phyloP scores from a whole-genome alignment of 2,888 invertebrate genomes.

The Aleiodes alternator region DNA sequence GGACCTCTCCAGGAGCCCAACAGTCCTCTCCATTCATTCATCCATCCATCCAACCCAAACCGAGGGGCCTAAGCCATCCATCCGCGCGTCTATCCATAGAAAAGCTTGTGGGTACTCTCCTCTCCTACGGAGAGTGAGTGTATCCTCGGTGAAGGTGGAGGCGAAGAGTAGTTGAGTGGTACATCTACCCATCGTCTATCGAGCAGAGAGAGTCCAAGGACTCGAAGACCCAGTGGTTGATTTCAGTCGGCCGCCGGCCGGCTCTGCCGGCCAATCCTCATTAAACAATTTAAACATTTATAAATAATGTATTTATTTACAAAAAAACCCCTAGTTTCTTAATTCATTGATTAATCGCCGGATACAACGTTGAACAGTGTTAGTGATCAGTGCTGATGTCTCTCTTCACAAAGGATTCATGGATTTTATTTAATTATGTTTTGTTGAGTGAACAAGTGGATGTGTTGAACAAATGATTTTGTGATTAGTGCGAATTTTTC shows the following conservation, averaged over 20 bases:
- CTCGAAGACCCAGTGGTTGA: conserved; percentile 71
- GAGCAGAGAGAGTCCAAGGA: conserved; percentile 72
- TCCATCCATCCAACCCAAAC: conserved; percentile 64
- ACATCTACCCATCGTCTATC: conserved; percentile 71
- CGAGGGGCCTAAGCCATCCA: conserved; percentile 57
- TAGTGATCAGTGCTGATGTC: conserved; percentile 7
- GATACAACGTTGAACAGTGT: conserved; percentile 9
- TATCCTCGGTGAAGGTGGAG: conserved; percentile 70
- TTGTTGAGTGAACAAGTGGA: conserved; percentile 22
- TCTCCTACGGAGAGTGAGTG: conserved; percentile 62
- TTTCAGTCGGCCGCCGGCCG: conserved; percentile 75
- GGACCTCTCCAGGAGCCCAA: conserved; percentile 75
- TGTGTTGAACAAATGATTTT: neutral
- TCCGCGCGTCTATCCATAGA: conserved; percentile 65
- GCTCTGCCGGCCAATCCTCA: conserved; percentile 72
- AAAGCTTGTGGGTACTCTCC: conserved; percentile 50
- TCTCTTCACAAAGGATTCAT: neutral
- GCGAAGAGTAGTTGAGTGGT: conserved; percentile 70
- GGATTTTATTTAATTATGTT: too few species aligned
- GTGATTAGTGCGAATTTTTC: neutral
- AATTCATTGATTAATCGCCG: too few species aligned
- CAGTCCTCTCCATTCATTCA: conserved; percentile 73
- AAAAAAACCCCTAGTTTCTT: neutral
- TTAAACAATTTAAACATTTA: neutral
- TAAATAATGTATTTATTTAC: conserved; percentile 50